Evolutionary conservation across 2,113 vertebrate species (phyloP).

Genomic region (Neolamprologus ventralis): DNA sequence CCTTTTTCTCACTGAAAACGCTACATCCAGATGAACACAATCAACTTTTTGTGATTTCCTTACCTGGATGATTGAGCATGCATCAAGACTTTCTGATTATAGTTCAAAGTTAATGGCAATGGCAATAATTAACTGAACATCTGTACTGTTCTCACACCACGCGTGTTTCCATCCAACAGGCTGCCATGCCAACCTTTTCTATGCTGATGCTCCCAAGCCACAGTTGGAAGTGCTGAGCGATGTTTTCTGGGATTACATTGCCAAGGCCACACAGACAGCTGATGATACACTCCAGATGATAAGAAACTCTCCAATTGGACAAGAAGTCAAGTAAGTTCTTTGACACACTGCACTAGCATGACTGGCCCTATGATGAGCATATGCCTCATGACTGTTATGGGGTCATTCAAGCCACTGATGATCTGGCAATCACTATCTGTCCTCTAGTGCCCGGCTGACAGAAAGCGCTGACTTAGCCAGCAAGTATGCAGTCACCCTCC

Average conservation of each 20-base stretch:
- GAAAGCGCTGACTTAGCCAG: constrained; percentile 48
- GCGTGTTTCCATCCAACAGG: constrained; percentile 27
- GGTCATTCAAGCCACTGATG: neutral
- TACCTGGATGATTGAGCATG: neutral
- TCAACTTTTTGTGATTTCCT: neutral
- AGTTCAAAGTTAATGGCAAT: neutral
- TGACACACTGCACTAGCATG: neutral
- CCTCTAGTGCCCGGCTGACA: constrained; percentile 30
- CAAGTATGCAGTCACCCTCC: constrained; percentile 53
- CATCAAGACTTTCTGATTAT: neutral
- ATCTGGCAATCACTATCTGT: neutral
- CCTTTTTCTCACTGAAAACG: neutral
- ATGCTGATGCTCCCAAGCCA: constrained; percentile 69
- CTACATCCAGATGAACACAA: accelerated
- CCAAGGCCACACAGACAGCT: constrained; percentile 69
- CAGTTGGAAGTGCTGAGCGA: constrained; percentile 68
- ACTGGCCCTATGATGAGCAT: neutral
- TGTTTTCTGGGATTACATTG: constrained; percentile 75
- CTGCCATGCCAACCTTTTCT: constrained; percentile 70
- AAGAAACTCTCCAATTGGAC: constrained; percentile 64
- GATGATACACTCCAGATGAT: constrained; percentile 72
- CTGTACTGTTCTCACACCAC: neutral
- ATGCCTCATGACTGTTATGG: neutral
- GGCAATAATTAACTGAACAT: neutral
- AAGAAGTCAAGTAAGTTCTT: constrained; percentile 69